A percentile compares a stretch with the other conserved stretches of the same genome.
Evolutionary conservation across 2,888 invertebrate species (phyloP).

Genomic region (Dryococelus australis): DNA sequence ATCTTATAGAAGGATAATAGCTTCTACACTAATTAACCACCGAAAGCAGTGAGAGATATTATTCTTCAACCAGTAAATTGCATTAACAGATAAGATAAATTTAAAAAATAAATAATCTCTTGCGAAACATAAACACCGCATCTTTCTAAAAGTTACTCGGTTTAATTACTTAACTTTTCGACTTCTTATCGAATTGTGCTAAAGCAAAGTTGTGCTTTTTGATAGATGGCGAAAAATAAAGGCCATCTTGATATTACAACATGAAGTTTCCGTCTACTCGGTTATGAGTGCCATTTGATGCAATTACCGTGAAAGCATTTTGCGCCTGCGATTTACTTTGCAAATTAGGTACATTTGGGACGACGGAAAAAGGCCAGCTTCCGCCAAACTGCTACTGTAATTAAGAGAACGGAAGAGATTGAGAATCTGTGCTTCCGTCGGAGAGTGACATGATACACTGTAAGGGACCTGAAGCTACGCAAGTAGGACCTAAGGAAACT

Average conservation of each 20-base stretch:
- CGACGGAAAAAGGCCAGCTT: not conserved
- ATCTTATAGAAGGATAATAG: too few species aligned
- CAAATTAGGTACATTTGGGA: not conserved
- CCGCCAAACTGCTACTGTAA: not conserved
- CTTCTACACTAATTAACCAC: too few species aligned
- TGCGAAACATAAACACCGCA: not conserved
- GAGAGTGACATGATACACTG: not conserved
- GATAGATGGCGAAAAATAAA: not conserved
- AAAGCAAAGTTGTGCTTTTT: not conserved
- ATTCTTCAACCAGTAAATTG: not conserved
- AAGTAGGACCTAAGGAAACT: too few species aligned
- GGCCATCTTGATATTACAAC: not conserved
- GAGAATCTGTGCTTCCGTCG: not conserved
- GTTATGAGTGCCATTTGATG: slow-evolving; percentile 5
- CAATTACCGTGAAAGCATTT: not conserved
- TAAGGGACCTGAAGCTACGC: not conserved
- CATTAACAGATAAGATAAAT: not conserved
- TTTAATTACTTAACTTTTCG: not conserved
- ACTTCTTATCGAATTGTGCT: not conserved
- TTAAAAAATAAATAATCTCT: not conserved
- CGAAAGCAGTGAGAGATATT: too few species aligned
- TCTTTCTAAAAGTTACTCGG: not conserved
- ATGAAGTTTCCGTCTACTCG: not conserved
- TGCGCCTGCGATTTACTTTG: not conserved
- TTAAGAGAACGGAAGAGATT: not conserved